Percentiles rank a stretch among this genome's conserved stretches.
These are phyloP conservation scores for Rhagonycha fulva DNA, from an alignment of 2,888 invertebrate genomes.

Conservation along the genomic window DNA sequence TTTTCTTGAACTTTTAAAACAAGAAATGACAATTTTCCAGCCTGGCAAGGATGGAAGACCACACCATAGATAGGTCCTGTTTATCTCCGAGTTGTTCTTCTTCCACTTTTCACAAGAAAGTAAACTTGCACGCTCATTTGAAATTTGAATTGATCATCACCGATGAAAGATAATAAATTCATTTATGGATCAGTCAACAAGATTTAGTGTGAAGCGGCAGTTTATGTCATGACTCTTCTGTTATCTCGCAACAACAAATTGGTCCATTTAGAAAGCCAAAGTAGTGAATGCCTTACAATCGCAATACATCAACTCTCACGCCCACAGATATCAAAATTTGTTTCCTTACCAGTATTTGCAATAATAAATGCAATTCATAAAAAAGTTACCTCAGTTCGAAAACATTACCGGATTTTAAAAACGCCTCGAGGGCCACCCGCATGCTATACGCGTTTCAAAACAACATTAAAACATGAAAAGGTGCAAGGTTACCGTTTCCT, in stretches of 20 bases:
- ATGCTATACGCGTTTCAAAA: background rate
- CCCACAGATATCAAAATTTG: conserved; percentile 10
- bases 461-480: background rate
- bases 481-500: background rate
- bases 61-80: conserved; percentile 34
- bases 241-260: conserved; percentile 21
- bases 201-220: conserved; percentile 13
- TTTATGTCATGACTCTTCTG: conserved; percentile 19
- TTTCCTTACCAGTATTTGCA: background rate
- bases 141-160: background rate
- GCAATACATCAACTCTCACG: conserved; percentile 18
- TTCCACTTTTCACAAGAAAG: conserved; percentile 6
- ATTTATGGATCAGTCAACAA: conserved; percentile 9
- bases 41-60: conserved; percentile 25
- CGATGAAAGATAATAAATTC: background rate
- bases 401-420: background rate
- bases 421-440: background rate
- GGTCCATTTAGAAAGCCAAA: conserved; percentile 19
- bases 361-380: background rate
- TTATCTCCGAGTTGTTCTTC: conserved; percentile 30
- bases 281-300: conserved; percentile 11
- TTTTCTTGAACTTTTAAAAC: background rate
- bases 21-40: background rate
- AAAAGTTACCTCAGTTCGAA: background rate
- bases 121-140: background rate